Evolutionary conservation across 2,888 invertebrate species (phyloP).

Genomic region (Andrena flavipes): DNA sequence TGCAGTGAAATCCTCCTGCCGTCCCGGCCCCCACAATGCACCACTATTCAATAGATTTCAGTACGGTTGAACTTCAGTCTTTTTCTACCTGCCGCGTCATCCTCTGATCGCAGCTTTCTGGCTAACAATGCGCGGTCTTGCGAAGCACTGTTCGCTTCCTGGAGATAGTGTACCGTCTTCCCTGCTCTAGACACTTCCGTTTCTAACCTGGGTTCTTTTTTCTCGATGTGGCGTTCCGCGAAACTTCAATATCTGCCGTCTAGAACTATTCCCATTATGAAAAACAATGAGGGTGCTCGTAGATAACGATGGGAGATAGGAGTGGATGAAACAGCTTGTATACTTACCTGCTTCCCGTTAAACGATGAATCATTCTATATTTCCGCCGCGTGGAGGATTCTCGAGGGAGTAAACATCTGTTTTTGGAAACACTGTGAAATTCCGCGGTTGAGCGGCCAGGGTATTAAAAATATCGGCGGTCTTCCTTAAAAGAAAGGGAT

Average conservation of each 20-base stretch:
- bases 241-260: background rate
- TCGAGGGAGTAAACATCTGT: background rate
- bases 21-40: conserved; percentile 7
- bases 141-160: background rate
- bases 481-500: conserved; percentile 5
- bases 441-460: background rate
- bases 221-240: background rate
- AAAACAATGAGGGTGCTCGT: background rate
- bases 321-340: background rate
- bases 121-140: conserved; percentile 8
- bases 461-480: conserved; percentile 10
- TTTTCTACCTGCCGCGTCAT: conserved; percentile 20
- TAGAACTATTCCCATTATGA: background rate
- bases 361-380: background rate
- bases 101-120: background rate
- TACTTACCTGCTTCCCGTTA: background rate
- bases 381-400: background rate
- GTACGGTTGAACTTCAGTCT: conserved; percentile 6
- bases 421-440: background rate
- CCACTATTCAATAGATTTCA: background rate
- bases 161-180: background rate
- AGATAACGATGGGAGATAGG: background rate
- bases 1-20: conserved; percentile 9
- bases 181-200: background rate
- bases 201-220: background rate